Evolutionary conservation across 1,140 invertebrate genomes (phyloP).

Genomic region (Eulimnadia texana): DNA sequence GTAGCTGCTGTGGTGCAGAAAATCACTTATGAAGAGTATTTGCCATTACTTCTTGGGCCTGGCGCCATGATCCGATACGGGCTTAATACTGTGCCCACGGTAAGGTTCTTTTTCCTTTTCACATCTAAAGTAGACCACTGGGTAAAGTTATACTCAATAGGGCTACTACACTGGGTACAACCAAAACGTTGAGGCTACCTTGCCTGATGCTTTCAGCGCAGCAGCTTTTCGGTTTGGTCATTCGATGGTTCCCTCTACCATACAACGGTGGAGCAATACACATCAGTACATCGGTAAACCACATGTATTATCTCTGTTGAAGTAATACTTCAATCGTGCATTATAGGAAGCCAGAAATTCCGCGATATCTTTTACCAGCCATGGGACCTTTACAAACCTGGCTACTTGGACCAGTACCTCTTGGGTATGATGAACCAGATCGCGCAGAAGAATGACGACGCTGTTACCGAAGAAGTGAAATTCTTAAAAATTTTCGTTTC

Average conservation of each 20-base stretch:
- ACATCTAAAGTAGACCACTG: not conserved
- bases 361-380: conserved; percentile 33
- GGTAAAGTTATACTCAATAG: conserved; percentile 11
- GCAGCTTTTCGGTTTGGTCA: conserved; percentile 42
- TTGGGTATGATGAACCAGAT: conserved; percentile 37
- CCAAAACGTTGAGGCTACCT: conserved; percentile 22
- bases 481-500: not conserved
- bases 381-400: conserved; percentile 36
- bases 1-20: conserved; percentile 38
- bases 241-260: conserved; percentile 33
- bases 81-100: not conserved
- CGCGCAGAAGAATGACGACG: conserved; percentile 36
- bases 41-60: conserved; percentile 39
- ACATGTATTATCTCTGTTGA: not conserved
- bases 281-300: conserved; percentile 35
- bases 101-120: not conserved
- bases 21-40: conserved; percentile 40
- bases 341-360: conserved; percentile 29
- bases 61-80: conserved; percentile 25
- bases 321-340: not conserved
- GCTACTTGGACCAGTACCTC: conserved; percentile 35
- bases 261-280: conserved; percentile 35
- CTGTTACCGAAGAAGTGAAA: conserved; percentile 32
- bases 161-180: conserved; percentile 35
- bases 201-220: conserved; percentile 29